phyloP scores from a whole-genome alignment of 2,113 vertebrate species.

The Lathamus discolor region DNA sequence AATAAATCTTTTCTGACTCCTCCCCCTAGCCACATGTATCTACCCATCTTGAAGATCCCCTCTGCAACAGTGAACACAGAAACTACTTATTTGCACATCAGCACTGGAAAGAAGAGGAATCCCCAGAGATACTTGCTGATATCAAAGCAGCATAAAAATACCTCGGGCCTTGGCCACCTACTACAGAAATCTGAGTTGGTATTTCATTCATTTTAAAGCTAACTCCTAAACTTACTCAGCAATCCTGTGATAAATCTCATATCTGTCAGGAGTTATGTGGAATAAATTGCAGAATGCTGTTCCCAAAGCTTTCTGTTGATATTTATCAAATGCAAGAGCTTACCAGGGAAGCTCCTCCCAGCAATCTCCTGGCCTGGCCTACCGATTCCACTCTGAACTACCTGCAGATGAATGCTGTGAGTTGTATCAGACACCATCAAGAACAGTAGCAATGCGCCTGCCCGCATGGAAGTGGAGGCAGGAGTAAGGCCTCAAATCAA shows the following conservation, averaged over 20 bases:
- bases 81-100: background rate
- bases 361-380: background rate
- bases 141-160: background rate
- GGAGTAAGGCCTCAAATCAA: background rate
- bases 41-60: background rate
- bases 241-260: background rate
- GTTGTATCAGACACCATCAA: background rate
- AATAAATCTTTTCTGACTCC: background rate
- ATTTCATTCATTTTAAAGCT: background rate
- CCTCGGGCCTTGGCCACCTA: background rate
- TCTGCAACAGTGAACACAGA: background rate
- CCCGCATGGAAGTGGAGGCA: background rate
- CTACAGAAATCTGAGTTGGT: background rate
- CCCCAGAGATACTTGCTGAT: background rate
- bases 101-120: background rate
- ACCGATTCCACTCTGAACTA: background rate
- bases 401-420: background rate
- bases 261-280: background rate
- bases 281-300: conserved; percentile 5
- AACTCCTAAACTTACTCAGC: background rate
- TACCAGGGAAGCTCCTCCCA: background rate
- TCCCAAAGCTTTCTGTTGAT: background rate
- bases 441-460: background rate
- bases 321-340: background rate
- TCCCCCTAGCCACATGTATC: background rate